These are phyloP conservation scores for Lacerta viridis DNA, from an alignment of 2,797 vertebrate genomes.

Conservation along the genomic window DNA sequence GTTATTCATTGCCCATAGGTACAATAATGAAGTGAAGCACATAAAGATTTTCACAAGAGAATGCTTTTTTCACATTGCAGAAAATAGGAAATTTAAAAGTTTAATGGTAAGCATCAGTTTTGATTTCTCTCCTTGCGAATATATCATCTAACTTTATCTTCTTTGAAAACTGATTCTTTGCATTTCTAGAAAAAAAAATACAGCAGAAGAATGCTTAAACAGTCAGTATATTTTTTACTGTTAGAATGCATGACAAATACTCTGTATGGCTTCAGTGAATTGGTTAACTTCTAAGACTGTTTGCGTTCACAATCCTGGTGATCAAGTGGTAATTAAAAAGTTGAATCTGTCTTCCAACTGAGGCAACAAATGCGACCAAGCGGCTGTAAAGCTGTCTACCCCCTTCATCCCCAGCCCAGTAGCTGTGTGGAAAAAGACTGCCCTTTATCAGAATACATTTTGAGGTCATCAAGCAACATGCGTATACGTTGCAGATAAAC, in stretches of 20 bases:
- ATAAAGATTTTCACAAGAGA: conserved; percentile 99
- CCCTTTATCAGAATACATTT: neutral
- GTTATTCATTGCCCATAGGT: conserved; percentile 95
- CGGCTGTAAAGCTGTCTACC: neutral
- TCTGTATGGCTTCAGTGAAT: neutral
- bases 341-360: neutral
- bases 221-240: neutral
- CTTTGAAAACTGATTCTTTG: conserved; percentile 44
- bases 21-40: conserved; percentile 99
- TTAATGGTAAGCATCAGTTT: conserved; percentile 91
- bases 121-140: conserved; percentile 43
- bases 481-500: neutral
- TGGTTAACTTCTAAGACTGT: neutral
- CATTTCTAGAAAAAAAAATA: conserved; percentile 49
- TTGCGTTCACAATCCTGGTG: neutral
- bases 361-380: neutral
- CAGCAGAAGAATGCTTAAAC: neutral
- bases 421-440: neutral
- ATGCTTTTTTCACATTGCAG: conserved; percentile 94
- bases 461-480: neutral
- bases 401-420: neutral
- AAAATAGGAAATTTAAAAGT: conserved; percentile 98
- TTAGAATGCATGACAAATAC: neutral
- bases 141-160: conserved; percentile 43
- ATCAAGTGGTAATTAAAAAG: conserved; percentile 1